Conservation (phyloP, 2,797 vertebrate species). For the Loriculus beryllinus region DNA sequence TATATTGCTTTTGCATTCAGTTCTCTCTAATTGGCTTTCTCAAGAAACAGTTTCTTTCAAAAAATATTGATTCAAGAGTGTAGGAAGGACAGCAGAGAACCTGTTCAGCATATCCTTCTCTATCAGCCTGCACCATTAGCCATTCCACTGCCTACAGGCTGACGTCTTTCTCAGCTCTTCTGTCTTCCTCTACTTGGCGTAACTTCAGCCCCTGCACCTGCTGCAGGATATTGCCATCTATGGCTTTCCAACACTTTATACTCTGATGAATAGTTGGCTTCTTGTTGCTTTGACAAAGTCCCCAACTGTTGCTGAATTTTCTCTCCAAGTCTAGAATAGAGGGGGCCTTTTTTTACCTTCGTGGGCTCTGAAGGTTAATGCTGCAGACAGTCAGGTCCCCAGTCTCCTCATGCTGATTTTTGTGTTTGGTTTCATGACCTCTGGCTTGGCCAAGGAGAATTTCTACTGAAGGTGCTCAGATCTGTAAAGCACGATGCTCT, state of each 20-base stretch:
- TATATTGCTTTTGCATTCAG: background rate
- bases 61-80: background rate
- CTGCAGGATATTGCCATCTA: background rate
- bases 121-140: background rate
- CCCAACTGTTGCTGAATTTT: constrained; percentile 3
- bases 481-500: background rate
- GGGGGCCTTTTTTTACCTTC: background rate
- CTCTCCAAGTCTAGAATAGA: constrained; percentile 10
- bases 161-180: constrained; percentile 18
- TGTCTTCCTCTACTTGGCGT: background rate
- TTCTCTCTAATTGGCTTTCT: background rate
- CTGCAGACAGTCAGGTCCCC: background rate
- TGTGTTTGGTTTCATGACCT: background rate
- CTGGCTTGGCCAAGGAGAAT: background rate
- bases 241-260: constrained; percentile 1
- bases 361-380: background rate
- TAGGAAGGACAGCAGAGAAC: background rate
- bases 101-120: background rate
- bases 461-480: background rate
- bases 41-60: background rate
- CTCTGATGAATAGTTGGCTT: constrained; percentile 36
- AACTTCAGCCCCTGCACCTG: constrained; percentile 2
- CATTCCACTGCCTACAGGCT: background rate
- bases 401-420: background rate
- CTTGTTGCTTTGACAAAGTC: background rate